These are phyloP conservation scores for Dioctria linearis DNA, from an alignment of 2,888 invertebrate genomes.

Conservation along the genomic window DNA sequence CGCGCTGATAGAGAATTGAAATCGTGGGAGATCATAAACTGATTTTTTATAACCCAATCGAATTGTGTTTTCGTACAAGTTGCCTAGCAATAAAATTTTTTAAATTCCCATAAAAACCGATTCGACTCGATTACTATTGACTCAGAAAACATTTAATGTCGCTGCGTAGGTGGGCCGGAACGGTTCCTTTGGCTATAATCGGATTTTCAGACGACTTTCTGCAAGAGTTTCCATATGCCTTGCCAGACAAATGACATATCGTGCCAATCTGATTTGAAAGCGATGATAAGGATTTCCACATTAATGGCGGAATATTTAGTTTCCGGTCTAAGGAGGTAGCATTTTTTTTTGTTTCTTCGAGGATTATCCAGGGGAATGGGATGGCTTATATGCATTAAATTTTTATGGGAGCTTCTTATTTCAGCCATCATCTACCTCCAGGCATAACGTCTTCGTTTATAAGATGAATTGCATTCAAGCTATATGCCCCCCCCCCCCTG, in stretches of 20 bases:
- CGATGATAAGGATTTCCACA: background rate
- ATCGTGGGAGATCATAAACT: conserved; percentile 30
- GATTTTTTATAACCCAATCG: conserved; percentile 43
- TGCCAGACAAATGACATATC: too few relatives aligned
- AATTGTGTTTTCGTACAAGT: conserved; percentile 27
- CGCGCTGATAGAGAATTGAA: conserved; percentile 40
- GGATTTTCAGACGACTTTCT: background rate
- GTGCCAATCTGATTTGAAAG: background rate
- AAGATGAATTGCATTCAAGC: conserved; percentile 40
- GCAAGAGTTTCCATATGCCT: too few relatives aligned
- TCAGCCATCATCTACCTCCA: conserved; percentile 3
- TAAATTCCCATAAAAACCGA: conserved; percentile 52
- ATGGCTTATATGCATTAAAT: conserved; percentile 52
- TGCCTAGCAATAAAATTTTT: conserved; percentile 48
- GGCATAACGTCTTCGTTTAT: background rate
- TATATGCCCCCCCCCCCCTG: background rate
- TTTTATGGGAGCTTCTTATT: background rate
- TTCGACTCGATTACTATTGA: conserved; percentile 49
- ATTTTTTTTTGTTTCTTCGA: too few relatives aligned
- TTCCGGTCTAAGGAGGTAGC: background rate
- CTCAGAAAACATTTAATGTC: conserved; percentile 40
- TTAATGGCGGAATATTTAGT: background rate
- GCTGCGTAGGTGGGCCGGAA: conserved; percentile 25
- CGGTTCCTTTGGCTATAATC: background rate
- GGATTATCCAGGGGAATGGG: conserved; percentile 32